Evolutionary conservation across 2,888 invertebrate genomes (phyloP), one percentile per base, ranked within the genome.

Genomic region (Agrochola circellaris): DNA sequence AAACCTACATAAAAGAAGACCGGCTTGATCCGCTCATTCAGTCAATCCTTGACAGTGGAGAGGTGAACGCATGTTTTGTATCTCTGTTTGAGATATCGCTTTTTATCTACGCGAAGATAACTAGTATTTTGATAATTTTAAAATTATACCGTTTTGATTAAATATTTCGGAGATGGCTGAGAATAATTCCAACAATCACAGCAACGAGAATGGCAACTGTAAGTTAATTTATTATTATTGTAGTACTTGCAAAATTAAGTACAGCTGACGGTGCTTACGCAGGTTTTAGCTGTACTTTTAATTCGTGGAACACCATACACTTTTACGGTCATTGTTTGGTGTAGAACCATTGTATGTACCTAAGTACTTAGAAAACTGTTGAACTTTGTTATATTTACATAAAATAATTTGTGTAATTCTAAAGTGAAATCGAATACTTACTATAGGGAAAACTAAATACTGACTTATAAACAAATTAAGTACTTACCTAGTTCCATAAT

Each of bases 141-240:
- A 60, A 72, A 54, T n/a, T 30, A 61, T 20, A 77, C 13, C 26
- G 54, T 54, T 65, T 54, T 54, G 8, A 54, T 51, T 17, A 51
- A 67, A 42, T 58, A 85, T 62, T 64, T 70, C 30, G 17, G 80
- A 67, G 62, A 89, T 88, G 90, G 68, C 84, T 70, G 85, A 79
- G 65, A 89, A 74, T 78, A 82, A 84, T 77, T 80, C 48, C 34
- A 84, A 87, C 34, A 76, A 67, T 26, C 67, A 66, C 61, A 51
- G 45, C 61, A 26, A 76, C 51, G 75, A 76, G 64, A 81, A 82
- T 48, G 75, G 82, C 66, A 30, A 58, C 62, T 72, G 87, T 85
- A 76, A 77, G 79, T 80, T 67, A 64, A 6, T 61, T 70, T 77
- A 42, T 70, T 70, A n/a, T 70, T 5, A 58, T 61, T 79, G 23